Evolutionary conservation across 2,888 invertebrate genomes (phyloP).

Genomic region (Molanna angustata): DNA sequence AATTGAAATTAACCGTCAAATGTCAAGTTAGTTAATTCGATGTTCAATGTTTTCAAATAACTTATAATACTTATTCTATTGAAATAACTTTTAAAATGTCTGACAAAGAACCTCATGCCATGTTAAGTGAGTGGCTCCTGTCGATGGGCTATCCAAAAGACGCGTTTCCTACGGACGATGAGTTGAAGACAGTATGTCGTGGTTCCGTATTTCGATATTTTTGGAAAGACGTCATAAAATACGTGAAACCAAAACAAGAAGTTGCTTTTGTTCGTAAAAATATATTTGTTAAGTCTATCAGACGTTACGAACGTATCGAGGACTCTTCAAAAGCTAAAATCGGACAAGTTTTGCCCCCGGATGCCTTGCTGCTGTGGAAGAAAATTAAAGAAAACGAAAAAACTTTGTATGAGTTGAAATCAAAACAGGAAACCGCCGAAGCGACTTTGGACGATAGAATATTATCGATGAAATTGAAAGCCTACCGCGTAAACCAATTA

Average conservation of each 20-base stretch:
- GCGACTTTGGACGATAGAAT: not conserved
- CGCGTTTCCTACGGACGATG: conserved; percentile 20
- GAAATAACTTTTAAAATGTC: conserved; percentile 18
- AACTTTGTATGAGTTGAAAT: not conserved
- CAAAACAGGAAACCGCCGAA: conserved; percentile 5
- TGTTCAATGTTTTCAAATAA: no score
- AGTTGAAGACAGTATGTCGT: conserved; percentile 22
- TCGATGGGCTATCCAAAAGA: conserved; percentile 24
- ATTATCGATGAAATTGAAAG: conserved; percentile 20
- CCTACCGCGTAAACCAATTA: not conserved
- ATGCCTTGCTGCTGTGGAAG: conserved; percentile 12
- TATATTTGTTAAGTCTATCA: conserved; percentile 18
- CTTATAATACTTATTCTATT: no score
- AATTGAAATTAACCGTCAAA: no score
- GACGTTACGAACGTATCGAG: conserved; percentile 16
- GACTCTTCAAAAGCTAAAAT: conserved; percentile 19
- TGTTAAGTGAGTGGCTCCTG: conserved; percentile 23
- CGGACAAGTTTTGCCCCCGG: conserved; percentile 20
- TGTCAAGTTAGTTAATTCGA: no score
- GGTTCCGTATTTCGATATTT: conserved; percentile 21
- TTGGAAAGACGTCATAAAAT: conserved; percentile 22
- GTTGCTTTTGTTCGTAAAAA: conserved; percentile 16
- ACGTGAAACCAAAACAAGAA: conserved; percentile 24
- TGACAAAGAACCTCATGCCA: conserved; percentile 13
- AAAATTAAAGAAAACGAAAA: conserved; percentile 1